Conservation (phyloP, 2,113 vertebrate genomes). For the Acrocephalus kingi region DNA sequence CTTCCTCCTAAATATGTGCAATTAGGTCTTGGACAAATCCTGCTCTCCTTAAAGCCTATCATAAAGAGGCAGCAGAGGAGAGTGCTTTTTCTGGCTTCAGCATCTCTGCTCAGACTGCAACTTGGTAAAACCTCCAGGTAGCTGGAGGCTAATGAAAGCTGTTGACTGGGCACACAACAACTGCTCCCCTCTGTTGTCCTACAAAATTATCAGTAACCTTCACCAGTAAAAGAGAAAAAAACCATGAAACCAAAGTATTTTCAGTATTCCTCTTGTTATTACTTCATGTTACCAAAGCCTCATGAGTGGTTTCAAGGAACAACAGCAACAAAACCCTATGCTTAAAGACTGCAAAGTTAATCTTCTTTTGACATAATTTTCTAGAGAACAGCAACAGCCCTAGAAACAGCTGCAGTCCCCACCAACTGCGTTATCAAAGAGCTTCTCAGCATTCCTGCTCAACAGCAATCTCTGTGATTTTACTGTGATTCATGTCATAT, state of each 20-base stretch:
- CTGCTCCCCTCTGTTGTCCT: neutral
- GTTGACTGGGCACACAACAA: neutral
- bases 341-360: neutral
- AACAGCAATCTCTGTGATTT: neutral
- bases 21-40: neutral
- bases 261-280: neutral
- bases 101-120: neutral
- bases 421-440: fast-evolving
- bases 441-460: neutral
- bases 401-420: neutral
- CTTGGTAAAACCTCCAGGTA: neutral
- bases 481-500: neutral
- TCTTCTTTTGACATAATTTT: neutral
- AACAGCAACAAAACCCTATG: neutral
- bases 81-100: neutral
- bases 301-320: neutral
- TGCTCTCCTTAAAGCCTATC: neutral
- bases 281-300: neutral
- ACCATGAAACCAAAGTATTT: neutral
- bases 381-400: neutral
- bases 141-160: neutral
- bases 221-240: neutral
- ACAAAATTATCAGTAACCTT: neutral
- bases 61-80: neutral
- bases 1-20: neutral